Conservation (phyloP, 2,888 invertebrate species). For the Leuctra nigra region DNA sequence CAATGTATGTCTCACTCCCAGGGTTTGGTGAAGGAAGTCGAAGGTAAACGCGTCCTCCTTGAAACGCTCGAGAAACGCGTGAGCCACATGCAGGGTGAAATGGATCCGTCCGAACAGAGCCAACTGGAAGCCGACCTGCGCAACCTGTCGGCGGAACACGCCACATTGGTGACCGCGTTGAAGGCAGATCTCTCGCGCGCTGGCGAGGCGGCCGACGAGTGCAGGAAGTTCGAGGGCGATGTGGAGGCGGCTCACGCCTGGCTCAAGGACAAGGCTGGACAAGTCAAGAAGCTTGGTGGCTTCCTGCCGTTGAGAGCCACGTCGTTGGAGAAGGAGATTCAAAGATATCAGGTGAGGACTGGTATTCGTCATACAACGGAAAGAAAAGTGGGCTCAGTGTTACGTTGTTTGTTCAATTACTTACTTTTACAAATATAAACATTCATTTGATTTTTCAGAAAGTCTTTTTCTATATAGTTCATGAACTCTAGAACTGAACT, state of each 20-base stretch:
- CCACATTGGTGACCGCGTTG: constrained; percentile 60
- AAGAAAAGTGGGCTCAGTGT: too few species aligned
- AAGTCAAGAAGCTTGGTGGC: constrained; percentile 66
- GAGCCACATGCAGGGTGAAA: constrained; percentile 73
- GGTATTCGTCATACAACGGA: not conserved
- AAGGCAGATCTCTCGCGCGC: constrained; percentile 68
- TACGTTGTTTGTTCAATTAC: too few species aligned
- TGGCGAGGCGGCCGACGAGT: constrained; percentile 55
- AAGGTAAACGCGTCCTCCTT: constrained; percentile 73
- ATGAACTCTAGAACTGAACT: too few species aligned
- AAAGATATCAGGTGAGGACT: constrained; percentile 53
- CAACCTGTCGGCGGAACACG: constrained; percentile 66
- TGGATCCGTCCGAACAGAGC: constrained; percentile 78
- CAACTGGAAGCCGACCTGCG: constrained; percentile 67
- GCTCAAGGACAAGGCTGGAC: constrained; percentile 69
- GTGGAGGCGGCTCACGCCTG: constrained; percentile 73
- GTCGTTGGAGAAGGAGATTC: constrained; percentile 77
- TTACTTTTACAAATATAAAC: too few species aligned
- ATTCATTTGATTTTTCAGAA: too few species aligned
- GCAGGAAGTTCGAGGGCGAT: constrained; percentile 68
- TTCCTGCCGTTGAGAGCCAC: constrained; percentile 71
- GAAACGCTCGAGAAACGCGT: constrained; percentile 79
- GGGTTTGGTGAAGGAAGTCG: constrained; percentile 73
- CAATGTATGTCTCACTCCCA: too few species aligned
- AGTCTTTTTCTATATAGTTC: too few species aligned